phyloP scores from a whole-genome alignment of 1,140 invertebrate genomes.

The Meloidogyne exigua region DNA sequence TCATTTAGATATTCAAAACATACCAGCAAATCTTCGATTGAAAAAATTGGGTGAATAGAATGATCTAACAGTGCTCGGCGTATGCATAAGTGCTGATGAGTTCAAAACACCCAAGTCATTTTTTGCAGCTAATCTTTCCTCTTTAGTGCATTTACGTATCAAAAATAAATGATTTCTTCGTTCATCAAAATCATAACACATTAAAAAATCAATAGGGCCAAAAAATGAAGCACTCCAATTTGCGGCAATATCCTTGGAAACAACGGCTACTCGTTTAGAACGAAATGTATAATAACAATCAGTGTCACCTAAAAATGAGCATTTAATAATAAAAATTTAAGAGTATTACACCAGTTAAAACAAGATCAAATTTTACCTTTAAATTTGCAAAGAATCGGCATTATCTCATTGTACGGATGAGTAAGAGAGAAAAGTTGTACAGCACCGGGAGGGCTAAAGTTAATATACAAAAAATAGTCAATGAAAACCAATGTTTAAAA shows the following conservation, averaged over 20 bases:
- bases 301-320: conserved; percentile 16
- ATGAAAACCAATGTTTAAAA: background rate
- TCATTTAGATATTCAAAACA: background rate
- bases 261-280: conserved; percentile 23
- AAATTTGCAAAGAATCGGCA: conserved; percentile 37
- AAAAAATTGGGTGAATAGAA: conserved; percentile 40
- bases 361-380: conserved; percentile 28
- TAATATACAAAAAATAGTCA: background rate
- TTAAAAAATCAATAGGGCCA: conserved; percentile 24
- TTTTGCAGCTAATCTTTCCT: conserved; percentile 31
- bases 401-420: conserved; percentile 39
- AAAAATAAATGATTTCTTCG: conserved; percentile 25
- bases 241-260: conserved; percentile 25
- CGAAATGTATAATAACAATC: conserved; percentile 32
- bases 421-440: conserved; percentile 36
- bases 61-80: conserved; percentile 28
- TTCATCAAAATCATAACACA: conserved; percentile 32
- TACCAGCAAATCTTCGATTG: conserved; percentile 28
- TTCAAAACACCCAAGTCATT: conserved; percentile 31
- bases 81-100: conserved; percentile 32
- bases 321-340: background rate
- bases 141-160: conserved; percentile 33
- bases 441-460: conserved; percentile 19
- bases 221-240: conserved; percentile 19
- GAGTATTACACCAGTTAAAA: background rate